These are phyloP conservation scores for Podargus strigoides DNA, from an alignment of 2,797 vertebrate genomes.

Conservation along the genomic window DNA sequence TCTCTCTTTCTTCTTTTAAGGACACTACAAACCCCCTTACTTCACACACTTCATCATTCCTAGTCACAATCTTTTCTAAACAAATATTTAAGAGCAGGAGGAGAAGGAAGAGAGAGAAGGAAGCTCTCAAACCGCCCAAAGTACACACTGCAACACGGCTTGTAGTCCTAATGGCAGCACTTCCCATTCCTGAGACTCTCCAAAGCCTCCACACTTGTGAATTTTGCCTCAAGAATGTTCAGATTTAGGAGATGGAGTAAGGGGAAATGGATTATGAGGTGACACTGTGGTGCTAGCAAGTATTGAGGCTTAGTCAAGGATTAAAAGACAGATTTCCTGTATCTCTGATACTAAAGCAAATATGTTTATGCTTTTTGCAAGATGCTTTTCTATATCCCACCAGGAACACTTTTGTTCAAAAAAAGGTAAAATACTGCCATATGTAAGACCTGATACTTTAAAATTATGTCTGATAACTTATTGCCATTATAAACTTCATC, in stretches of 20 bases:
- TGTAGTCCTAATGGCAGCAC: not conserved
- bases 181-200: not conserved
- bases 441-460: not conserved
- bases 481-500: not conserved
- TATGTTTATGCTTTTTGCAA: not conserved
- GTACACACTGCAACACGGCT: not conserved
- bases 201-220: not conserved
- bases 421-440: not conserved
- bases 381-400: not conserved
- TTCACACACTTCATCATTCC: conserved; percentile 52
- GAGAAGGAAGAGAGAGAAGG: too few relatives aligned
- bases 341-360: not conserved
- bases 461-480: not conserved
- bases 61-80: conserved; percentile 19
- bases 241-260: not conserved
- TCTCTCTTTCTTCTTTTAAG: conserved; percentile 17
- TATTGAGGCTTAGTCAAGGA: not conserved
- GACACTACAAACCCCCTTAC: conserved; percentile 2
- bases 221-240: not conserved
- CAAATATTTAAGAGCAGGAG: conserved; percentile 20
- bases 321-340: not conserved
- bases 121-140: not conserved
- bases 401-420: not conserved
- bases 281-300: not conserved
- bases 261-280: not conserved